Percentiles rank a stretch among this genome's conserved stretches.
Evolutionary conservation across 2,113 vertebrate genomes (phyloP).

Genomic region (Collichthys lucidus): DNA sequence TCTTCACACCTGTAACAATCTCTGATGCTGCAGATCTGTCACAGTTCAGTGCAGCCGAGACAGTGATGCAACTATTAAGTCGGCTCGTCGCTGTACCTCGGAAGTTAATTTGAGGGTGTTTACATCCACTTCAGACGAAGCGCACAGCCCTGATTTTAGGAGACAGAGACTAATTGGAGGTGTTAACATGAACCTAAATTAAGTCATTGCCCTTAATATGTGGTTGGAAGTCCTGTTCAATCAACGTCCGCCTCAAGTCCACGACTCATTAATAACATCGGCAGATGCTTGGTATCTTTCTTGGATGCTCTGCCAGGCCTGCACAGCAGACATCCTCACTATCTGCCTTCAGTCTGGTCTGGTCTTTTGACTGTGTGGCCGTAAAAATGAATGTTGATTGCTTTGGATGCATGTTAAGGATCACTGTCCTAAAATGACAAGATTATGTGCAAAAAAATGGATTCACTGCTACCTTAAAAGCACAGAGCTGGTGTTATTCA

Average conservation of each 20-base stretch:
- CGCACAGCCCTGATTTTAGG: neutral
- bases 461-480: constrained; percentile 1
- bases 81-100: neutral
- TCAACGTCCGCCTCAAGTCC: constrained; percentile 24
- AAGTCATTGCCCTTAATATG: constrained; percentile 9
- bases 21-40: constrained; percentile 22
- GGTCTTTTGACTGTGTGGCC: neutral
- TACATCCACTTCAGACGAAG: constrained; percentile 12
- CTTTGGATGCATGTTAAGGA: neutral
- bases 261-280: constrained; percentile 16
- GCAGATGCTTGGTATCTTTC: constrained; percentile 13
- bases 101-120: constrained; percentile 30
- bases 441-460: no score
- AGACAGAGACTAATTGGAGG: constrained; percentile 20
- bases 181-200: constrained; percentile 6
- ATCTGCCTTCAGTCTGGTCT: constrained; percentile 6
- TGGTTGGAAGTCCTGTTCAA: constrained; percentile 12
- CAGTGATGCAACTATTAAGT: neutral
- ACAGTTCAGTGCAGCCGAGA: constrained; percentile 12
- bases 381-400: neutral
- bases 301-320: constrained; percentile 19
- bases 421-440: neutral
- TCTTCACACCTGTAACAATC: constrained; percentile 30
- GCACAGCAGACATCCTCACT: constrained; percentile 5
- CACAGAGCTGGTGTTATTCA: neutral